Evolutionary conservation across 2,113 vertebrate species (phyloP).

Genomic region (Cyanoramphus novaezelandiae): DNA sequence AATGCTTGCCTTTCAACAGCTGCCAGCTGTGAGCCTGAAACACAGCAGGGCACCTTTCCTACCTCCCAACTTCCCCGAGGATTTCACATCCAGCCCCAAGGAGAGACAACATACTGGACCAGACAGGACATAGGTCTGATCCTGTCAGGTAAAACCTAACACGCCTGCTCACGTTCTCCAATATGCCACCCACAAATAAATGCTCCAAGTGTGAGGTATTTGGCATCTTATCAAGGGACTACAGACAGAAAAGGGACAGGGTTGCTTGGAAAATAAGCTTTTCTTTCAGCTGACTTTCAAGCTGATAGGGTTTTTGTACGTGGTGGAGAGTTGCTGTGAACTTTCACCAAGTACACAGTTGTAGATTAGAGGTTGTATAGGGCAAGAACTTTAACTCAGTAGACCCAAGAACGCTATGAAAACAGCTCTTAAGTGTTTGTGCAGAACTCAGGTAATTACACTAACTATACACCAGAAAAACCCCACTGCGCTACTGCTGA

Average conservation of each 20-base stretch:
- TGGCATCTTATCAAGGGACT: not conserved
- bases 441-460: not conserved
- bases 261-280: not conserved
- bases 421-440: not conserved
- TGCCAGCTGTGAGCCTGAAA: not conserved
- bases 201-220: not conserved
- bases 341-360: not conserved
- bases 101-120: not conserved
- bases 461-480: not conserved
- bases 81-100: not conserved
- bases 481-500: accelerated
- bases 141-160: not conserved
- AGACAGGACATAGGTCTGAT: not conserved
- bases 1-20: not conserved
- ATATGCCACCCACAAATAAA: not conserved
- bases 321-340: not conserved
- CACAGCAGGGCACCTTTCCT: not conserved
- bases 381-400: not conserved
- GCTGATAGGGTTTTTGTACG: accelerated
- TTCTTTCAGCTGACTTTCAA: not conserved
- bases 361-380: not conserved
- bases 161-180: not conserved
- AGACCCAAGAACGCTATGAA: not conserved
- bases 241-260: not conserved
- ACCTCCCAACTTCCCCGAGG: not conserved